Evolutionary conservation across 2,888 invertebrate genomes (phyloP).

Genomic region (Crocallis elinguaria): DNA sequence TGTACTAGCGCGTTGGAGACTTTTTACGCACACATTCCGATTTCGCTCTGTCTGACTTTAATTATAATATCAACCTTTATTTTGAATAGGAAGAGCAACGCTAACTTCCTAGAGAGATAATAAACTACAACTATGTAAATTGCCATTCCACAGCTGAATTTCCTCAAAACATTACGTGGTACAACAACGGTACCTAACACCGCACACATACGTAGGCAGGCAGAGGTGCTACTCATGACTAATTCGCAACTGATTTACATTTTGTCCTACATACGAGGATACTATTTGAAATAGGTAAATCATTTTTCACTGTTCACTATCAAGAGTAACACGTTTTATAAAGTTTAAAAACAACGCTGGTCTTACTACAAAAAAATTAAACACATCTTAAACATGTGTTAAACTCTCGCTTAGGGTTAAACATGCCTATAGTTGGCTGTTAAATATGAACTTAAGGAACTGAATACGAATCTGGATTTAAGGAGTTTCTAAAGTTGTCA

Average conservation of each 20-base stretch:
- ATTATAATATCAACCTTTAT: neutral
- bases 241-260: slow-evolving; percentile 58
- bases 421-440: too few relatives aligned
- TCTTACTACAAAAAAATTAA: too few relatives aligned
- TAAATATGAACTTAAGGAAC: too few relatives aligned
- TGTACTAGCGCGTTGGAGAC: neutral
- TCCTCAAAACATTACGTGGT: slow-evolving; percentile 18
- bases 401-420: too few relatives aligned
- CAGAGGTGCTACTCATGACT: slow-evolving; percentile 38
- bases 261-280: slow-evolving; percentile 44
- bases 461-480: too few relatives aligned
- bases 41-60: neutral
- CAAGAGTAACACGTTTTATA: too few relatives aligned
- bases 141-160: slow-evolving; percentile 12
- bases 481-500: too few relatives aligned
- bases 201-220: slow-evolving; percentile 46
- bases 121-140: slow-evolving; percentile 22
- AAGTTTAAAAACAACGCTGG: too few relatives aligned
- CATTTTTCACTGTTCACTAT: too few relatives aligned
- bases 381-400: too few relatives aligned
- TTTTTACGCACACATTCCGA: neutral
- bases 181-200: slow-evolving; percentile 46
- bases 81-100: slow-evolving; percentile 8
- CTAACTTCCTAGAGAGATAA: slow-evolving; percentile 17
- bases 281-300: neutral